Evolutionary conservation across 37 sponge, comb jelly and placozoan genomes (phyloP), one percentile per base, ranked within the genome.

Genomic region (Diacarnus erythraeanus): DNA sequence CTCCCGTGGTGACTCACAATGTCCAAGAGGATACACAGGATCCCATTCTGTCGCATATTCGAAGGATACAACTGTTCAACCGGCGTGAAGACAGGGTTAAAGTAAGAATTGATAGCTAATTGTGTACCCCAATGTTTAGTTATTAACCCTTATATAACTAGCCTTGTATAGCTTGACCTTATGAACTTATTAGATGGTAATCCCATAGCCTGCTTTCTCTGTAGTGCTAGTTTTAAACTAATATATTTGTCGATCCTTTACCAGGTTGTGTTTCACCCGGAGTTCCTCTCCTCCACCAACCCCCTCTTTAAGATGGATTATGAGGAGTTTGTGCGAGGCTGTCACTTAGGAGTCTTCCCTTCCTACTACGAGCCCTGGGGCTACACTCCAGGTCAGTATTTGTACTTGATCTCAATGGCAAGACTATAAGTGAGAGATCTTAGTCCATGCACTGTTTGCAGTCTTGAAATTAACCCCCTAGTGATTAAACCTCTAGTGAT

Each of bases 341-440:
- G 97, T 64, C 99, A 98, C 71, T 84, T 98, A 35, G 99, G 99
- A 6, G 99, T 98, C 63, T 98, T 98, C 86, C 99, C 99, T 42
- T 98, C 99, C 57, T 98, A 98, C 90, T 98, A 98, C 80, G 99
- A 98, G 86, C 99, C 99, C 58, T 98, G 99, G 99, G 99, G 99
- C 21, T 98, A 98, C 87, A 98, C 99, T 31, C 98, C 98, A 59
- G 97, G 95, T 89, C 59, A 18, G 71, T 34, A 18, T 27, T 23
- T 26, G 25, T 23, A n/a, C n/a, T n/a, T n/a, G n/a, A 18, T 54
- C 18, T 54, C 57, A 54, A n/a, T n/a, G n/a, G n/a, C n/a, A n/a
- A n/a, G n/a, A n/a, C n/a, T n/a, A n/a, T n/a, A n/a, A n/a, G n/a
- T n/a, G n/a, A n/a, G n/a, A n/a, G n/a, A n/a, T n/a, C n/a, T n/a